Conservation (phyloP, 2,113 vertebrate genomes). For the Scartelaos histophorus region DNA sequence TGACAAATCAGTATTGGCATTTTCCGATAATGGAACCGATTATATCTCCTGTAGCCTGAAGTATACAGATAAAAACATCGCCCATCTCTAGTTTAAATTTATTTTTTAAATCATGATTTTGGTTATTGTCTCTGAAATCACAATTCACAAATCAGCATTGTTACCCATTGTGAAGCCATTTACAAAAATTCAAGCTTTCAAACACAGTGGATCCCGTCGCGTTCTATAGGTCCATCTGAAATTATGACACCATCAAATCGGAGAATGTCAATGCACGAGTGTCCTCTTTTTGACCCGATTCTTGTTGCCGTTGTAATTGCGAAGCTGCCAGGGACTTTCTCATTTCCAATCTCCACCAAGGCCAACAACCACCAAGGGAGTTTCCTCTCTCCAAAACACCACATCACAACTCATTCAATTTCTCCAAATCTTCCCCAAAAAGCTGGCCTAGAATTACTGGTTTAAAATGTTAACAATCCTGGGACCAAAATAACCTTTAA, state of each 20-base stretch:
- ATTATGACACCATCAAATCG: background rate
- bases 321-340: constrained; percentile 38
- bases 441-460: constrained; percentile 60
- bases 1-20: too few relatives aligned
- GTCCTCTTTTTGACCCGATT: constrained; percentile 68
- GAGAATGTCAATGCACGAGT: background rate
- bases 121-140: background rate
- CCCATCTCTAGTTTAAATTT: too few relatives aligned
- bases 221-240: background rate
- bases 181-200: too few relatives aligned
- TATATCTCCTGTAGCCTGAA: too few relatives aligned
- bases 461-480: constrained; percentile 56
- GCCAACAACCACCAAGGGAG: constrained; percentile 74
- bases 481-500: constrained; percentile 57
- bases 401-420: constrained; percentile 69
- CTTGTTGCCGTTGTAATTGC: constrained; percentile 66
- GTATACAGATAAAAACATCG: too few relatives aligned
- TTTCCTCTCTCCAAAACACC: constrained; percentile 66
- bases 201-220: too few relatives aligned
- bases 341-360: constrained; percentile 57
- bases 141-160: background rate
- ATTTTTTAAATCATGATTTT: background rate
- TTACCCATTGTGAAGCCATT: background rate
- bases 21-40: too few relatives aligned
- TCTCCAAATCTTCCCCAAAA: constrained; percentile 59